phyloP scores from a whole-genome alignment of 2,888 invertebrate genomes.

The Cryptocephalus primarius region DNA sequence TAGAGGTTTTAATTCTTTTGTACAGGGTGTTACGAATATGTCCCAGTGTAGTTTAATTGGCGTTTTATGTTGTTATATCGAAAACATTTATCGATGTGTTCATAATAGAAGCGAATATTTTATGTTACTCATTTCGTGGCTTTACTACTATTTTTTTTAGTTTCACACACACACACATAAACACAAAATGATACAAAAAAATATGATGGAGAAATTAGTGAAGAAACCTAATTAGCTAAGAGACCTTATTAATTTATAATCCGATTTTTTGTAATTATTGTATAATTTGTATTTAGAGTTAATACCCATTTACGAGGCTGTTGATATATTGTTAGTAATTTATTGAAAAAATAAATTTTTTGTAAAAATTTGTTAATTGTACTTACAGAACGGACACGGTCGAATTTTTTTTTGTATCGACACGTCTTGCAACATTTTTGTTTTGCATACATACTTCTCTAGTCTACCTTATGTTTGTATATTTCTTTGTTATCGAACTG shows the following conservation, averaged over 20 bases:
- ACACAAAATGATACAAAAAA: background rate
- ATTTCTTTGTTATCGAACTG: too few relatives aligned
- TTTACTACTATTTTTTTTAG: conserved; percentile 6
- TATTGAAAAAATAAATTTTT: conserved; percentile 26
- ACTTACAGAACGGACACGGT: conserved; percentile 20
- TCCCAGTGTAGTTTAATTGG: background rate
- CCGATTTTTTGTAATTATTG: conserved; percentile 15
- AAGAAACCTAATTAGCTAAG: background rate
- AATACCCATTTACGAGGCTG: conserved; percentile 34
- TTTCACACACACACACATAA: background rate
- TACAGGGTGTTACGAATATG: too few relatives aligned
- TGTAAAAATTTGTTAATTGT: conserved; percentile 30
- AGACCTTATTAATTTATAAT: conserved; percentile 25
- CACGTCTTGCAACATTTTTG: too few relatives aligned
- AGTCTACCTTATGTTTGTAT: too few relatives aligned
- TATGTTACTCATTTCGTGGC: conserved; percentile 15
- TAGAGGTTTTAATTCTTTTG: too few relatives aligned
- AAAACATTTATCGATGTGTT: conserved; percentile 25
- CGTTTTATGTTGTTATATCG: conserved; percentile 13
- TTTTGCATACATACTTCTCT: too few relatives aligned
- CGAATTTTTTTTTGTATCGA: background rate
- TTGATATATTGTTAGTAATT: conserved; percentile 35
- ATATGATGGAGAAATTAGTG: background rate
- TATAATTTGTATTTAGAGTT: conserved; percentile 25
- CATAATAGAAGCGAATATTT: conserved; percentile 18